These are phyloP conservation scores for Cheilosia pagana DNA, from an alignment of 2,888 invertebrate genomes.

Conservation along the genomic window DNA sequence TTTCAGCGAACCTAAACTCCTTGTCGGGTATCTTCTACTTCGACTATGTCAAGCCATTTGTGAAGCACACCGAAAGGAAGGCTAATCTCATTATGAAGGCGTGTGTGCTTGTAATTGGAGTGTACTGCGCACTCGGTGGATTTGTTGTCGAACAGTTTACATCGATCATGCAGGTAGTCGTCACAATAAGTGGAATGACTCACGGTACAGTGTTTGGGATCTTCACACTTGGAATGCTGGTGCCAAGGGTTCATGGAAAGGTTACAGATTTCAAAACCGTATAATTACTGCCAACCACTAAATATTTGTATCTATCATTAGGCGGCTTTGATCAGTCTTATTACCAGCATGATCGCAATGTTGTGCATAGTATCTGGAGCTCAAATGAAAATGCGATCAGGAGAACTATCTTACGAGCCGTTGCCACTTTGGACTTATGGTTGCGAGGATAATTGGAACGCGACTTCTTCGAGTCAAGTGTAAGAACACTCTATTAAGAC, in stretches of 20 bases:
- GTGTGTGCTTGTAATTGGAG: constrained; percentile 82
- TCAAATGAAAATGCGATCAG: constrained; percentile 76
- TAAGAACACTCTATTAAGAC: neutral
- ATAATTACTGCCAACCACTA: neutral
- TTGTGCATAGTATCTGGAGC: constrained; percentile 44
- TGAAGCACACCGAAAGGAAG: constrained; percentile 80
- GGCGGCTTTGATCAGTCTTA: constrained; percentile 55
- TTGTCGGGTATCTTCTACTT: constrained; percentile 84
- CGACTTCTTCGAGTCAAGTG: neutral
- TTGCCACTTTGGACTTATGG: constrained; percentile 44
- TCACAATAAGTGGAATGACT: constrained; percentile 82
- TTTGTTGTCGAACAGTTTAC: constrained; percentile 81
- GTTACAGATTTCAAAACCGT: constrained; percentile 12
- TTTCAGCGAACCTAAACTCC: constrained; percentile 82
- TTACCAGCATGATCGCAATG: constrained; percentile 37
- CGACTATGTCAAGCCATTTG: constrained; percentile 83
- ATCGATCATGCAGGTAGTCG: constrained; percentile 83
- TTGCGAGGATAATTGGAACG: constrained; percentile 18
- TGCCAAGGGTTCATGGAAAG: constrained; percentile 85
- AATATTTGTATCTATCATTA: constrained; percentile 2
- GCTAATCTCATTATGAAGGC: constrained; percentile 83
- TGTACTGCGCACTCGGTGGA: constrained; percentile 85
- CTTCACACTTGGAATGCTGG: constrained; percentile 86
- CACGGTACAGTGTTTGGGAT: constrained; percentile 86
- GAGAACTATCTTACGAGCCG: constrained; percentile 30